Evolutionary conservation across 2,888 invertebrate genomes (phyloP), one percentile per base, ranked within the genome.

Genomic region (Tipula confusa): DNA sequence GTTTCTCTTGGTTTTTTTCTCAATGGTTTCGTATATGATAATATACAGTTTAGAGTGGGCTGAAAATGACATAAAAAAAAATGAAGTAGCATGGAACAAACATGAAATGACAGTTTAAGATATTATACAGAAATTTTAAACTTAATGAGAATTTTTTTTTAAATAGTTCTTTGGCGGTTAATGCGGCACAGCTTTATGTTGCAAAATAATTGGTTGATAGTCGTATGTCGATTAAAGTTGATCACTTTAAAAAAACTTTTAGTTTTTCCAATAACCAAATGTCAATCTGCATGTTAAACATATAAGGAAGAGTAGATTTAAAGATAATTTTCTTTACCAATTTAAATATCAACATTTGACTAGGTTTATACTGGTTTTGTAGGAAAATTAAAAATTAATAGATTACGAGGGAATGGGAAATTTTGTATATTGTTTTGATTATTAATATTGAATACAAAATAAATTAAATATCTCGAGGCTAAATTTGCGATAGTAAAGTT

Each of bases 31-130:
- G 18, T 64, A n/a, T n/a, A 64, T 24, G 64, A 64, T 64, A n/a
- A n/a, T 64, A 64, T 64, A 24, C 64, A 24, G 24, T 64, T 64
- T 64, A 64, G 24, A 64, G 64, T 64, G 64, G 64, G 64, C 64
- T 64, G 64, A 11, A 64, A 64, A 24, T 64, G 64, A 64, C 64
- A 64, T 64, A 64, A 64, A 64, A 64, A 64, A 64, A 64, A n/a
- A n/a, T n/a, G n/a, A n/a, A n/a, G n/a, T 64, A 15, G 15, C n/a
- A 43, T 24, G 64, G 18, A 24, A 9, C 64, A 64, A 18, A 64
- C 18, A 18, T 64, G 24, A 64, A 24, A 64, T 64, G 64, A 64
- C 64, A 24, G 64, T 64, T 64, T 64, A 64, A 64, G 64, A 64
- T 64, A 24, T n/a, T n/a, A n/a, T 64, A 24, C 9, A 64, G 24